Conservation (phyloP, 2,888 invertebrate genomes). For the Noctua pronuba region DNA sequence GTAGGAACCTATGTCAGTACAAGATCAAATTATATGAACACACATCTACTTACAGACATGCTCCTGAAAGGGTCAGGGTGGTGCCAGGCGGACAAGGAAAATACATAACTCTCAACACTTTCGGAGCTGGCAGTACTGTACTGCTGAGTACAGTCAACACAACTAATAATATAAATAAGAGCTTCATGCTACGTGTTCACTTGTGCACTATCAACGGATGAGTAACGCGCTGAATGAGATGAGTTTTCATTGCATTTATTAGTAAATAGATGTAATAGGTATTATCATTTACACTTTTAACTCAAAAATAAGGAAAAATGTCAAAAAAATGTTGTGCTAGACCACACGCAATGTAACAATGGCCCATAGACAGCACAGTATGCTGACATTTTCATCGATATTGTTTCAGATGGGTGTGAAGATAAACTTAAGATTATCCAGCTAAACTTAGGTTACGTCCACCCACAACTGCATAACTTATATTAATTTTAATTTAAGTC, state of each 20-base stretch:
- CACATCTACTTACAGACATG: not conserved
- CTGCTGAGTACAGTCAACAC: conserved; percentile 7
- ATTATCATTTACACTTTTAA: too few relatives aligned
- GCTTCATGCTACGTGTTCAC: conserved; percentile 15
- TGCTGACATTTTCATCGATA: too few relatives aligned
- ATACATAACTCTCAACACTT: not conserved
- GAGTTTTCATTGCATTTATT: not conserved
- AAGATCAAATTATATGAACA: not conserved
- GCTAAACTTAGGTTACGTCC: too few relatives aligned
- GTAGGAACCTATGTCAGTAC: not conserved
- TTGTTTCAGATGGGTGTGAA: too few relatives aligned
- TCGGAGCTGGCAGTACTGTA: not conserved
- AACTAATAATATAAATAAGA: not conserved
- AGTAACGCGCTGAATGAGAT: not conserved
- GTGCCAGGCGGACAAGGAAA: not conserved
- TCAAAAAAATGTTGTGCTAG: too few relatives aligned
- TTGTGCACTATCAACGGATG: not conserved
- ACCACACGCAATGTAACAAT: too few relatives aligned
- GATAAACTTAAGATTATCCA: too few relatives aligned
- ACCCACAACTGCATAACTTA: too few relatives aligned
- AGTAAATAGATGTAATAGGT: not conserved
- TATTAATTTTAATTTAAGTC: too few relatives aligned
- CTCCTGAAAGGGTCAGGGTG: not conserved
- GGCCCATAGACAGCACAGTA: too few relatives aligned
- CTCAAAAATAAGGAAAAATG: not conserved